phyloP scores from a whole-genome alignment of 2,888 invertebrate species.

The Tipula vernalis region DNA sequence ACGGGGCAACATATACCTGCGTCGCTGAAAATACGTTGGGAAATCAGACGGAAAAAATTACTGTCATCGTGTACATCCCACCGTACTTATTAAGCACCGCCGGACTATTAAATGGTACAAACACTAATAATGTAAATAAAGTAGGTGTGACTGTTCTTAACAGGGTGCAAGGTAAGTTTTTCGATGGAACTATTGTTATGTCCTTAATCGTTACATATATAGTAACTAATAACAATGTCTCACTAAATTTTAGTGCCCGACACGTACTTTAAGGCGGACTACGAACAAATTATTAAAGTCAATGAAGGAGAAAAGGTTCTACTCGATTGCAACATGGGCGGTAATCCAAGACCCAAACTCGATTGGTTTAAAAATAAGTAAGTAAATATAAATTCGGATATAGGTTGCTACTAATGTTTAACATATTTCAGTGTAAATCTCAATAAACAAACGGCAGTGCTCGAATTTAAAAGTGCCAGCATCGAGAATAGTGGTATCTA shows the following conservation, averaged over 20 bases:
- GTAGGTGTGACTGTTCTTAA: background rate
- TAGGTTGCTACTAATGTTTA: background rate
- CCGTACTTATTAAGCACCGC: background rate
- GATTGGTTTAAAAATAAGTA: background rate
- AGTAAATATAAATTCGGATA: background rate
- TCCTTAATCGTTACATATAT: no score
- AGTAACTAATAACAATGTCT: background rate
- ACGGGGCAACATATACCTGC: background rate
- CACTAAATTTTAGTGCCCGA: background rate
- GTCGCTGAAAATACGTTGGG: background rate
- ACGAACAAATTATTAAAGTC: background rate
- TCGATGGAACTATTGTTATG: no score
- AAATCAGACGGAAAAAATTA: background rate
- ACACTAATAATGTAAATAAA: background rate
- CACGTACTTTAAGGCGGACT: background rate
- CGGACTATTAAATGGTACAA: background rate
- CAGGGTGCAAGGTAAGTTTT: background rate
- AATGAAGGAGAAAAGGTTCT: background rate
- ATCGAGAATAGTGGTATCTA: background rate
- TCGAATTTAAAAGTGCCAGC: background rate
- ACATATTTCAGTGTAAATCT: background rate
- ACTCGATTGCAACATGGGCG: background rate
- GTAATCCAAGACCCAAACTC: background rate
- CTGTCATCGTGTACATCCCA: background rate
- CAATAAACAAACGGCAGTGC: background rate